Base-by-base conservation (phyloP, 1,140 invertebrate genomes). In the Drosophila nasuta region DNA sequence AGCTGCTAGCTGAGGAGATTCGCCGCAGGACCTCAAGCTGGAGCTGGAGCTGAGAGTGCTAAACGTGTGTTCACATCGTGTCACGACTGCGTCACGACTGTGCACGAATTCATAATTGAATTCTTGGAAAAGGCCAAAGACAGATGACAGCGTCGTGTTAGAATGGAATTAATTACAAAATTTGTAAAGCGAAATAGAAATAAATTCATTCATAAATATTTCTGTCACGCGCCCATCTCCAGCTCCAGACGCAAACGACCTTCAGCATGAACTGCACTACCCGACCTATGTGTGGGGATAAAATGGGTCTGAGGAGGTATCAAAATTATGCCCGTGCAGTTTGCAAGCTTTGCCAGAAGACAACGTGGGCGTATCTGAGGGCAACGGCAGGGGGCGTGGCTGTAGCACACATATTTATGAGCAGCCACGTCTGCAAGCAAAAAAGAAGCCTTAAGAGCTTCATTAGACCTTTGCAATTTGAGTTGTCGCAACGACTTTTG, bases 271-370 rank as follows among this genome's bases (percentile, higher is more conserved):
- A 81, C 79, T 87, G 82, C 82, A 83, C 46, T 81, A 62, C 62
- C 62, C 38, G 30, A 52, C 62, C 33, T 35, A 10, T 10, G 7
- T 11, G 6, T 51, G 45, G 10, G n/a, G 33, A 25, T 41, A 25
- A 25, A 52, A 28, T 77, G 63, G 49, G 48, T 5, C 6, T 15
- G 49, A 52, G 33, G 41, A 33, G 41, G n/a, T 45, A 64, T 51
- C 59, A 62, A 74, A 88, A 88, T 87, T 87, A 86, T 86, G 72
- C 79, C 76, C 62, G 56, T 87, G 83, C 82, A 88, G 64, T 77
- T 77, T 71, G 72, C 65, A 79, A 79, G 77, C 60, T 72, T 88
- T 79, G 17, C 10, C 1, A 5, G 30, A n/a, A 15, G 15, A 17
- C 49, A 49, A 5, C 30, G 30, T 33, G 51, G 51, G 51, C 51